Base-by-base conservation (phyloP, 2,888 invertebrate species). In the Cephus spinipes region DNA sequence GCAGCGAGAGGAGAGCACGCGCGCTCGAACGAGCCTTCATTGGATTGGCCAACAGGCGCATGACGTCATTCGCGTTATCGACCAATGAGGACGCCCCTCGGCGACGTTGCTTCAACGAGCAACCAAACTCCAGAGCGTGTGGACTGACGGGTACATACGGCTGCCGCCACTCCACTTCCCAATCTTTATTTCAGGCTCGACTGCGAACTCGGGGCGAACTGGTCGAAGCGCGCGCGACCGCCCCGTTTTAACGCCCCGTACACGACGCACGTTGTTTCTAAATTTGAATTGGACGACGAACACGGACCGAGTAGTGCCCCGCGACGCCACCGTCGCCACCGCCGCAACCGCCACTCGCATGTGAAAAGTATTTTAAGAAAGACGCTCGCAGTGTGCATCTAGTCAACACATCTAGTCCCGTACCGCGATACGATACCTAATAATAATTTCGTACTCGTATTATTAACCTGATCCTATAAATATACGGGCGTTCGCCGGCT, bases 31-130 rank as follows among this genome's bases (percentile, higher is more conserved):
- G 73, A 30, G 30, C 69, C 33, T n/a, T 34, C 15, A 0, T 31
- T n/a, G 69, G 81, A 88, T 87, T 88, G 88, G 87, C 77, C 76
- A 78, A 34, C 30, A 35, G 76, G 35, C 76, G 74, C 77, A 84
- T 89, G 89, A 91, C 91, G 90, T 90, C 85, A 89, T 82, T 83
- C 73, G 81, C 73, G 73, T 80, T 85, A 85, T 87, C 85, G 85
- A 85, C 90, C 90, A 90, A 91, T 91, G 83, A 82, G 74, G 78
- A 80, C 71, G 35, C 74, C 77, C 79, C 80, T 75, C 85, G 78
- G 80, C 79, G 81, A 85, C 82, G 85, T 84, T 81, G 81, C 83
- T 82, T 82, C 85, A 83, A 30, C 31, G 69, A 69, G 69, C 69
- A 69, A 69, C 69, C 84, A 75, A 82, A 81, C 81, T 82, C 81